These are phyloP conservation scores for Myrmecobius fasciatus DNA, from an alignment of 2,113 vertebrate genomes.

Conservation along the genomic window DNA sequence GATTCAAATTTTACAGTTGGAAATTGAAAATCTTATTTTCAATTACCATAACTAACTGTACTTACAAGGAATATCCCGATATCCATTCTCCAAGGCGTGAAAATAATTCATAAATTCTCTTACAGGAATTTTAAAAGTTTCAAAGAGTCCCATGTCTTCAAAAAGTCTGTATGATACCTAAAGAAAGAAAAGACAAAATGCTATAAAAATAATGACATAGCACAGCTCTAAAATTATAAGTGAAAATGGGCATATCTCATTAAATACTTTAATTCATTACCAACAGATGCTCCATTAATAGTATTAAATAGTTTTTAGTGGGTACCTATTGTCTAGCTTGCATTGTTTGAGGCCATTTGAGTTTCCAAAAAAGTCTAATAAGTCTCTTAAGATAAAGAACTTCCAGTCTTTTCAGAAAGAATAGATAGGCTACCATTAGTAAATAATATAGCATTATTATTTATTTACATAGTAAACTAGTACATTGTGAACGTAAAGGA, in stretches of 20 bases:
- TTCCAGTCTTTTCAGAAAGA: neutral
- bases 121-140: constrained; percentile 96
- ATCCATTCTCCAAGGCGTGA: constrained; percentile 97
- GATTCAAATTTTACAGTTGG: neutral
- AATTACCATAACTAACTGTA: constrained; percentile 49
- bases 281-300: neutral
- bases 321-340: neutral
- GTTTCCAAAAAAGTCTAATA: neutral
- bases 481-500: neutral
- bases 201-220: constrained; percentile 16
- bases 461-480: neutral
- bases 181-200: constrained; percentile 54
- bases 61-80: constrained; percentile 99
- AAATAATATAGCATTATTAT: neutral
- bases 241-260: neutral
- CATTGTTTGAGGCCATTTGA: neutral
- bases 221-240: neutral
- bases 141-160: constrained; percentile 97
- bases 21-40: neutral
- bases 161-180: constrained; percentile 97
- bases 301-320: neutral
- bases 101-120: constrained; percentile 99
- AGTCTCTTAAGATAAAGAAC: neutral
- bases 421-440: neutral
- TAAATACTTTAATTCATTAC: neutral